Evolutionary conservation across 2,888 invertebrate species (phyloP), one percentile per base, ranked within the genome.

Genomic region (Phasia obesa): DNA sequence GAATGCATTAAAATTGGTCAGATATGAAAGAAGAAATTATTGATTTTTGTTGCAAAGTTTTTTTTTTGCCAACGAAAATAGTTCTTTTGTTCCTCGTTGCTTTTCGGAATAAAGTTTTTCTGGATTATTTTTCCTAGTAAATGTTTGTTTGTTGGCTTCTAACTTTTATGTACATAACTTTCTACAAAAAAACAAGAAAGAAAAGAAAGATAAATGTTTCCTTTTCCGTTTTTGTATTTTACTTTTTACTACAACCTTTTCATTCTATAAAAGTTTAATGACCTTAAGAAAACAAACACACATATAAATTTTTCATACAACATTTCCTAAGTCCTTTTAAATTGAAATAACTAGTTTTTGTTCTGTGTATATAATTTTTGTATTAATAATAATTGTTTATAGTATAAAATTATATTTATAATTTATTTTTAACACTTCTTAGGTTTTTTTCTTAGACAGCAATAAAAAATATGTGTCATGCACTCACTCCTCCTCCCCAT

Each of bases 11-110:
- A 71, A 79, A 67, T 73, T 81, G 71, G 76, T 71, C 76, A 67
- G 53, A 60, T 76, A 76, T 76, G 59, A 57, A 59, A 76, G 51
- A 35, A 71, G 51, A 35, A 71, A 76, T 65, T 81, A 81, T 76
- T 76, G 81, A 81, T 76, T 81, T 71, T 67, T 60, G 62, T 70
- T 70, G 44, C 25, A 19, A 6, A 17, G 17, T 55, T 70, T 59
- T 51, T 67, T 44, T 19, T 35, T 6, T 35, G 35, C 74, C 44
- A 67, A 55, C 21, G 15, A 60, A 64, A 60, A 2, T 38, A 44
- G 7, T 27, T 53, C n/a, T 42, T 65, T 59, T 25, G n/a, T 59
- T 27, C 5, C 19, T 7, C 35, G 31, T 25, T 7, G 5, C n/a
- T 27, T 19, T 25, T 27, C 2, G 23, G 11, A 23, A 55, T 23